Evolutionary conservation across 2,888 invertebrate genomes (phyloP).

Genomic region (Ectemnius lituratus): DNA sequence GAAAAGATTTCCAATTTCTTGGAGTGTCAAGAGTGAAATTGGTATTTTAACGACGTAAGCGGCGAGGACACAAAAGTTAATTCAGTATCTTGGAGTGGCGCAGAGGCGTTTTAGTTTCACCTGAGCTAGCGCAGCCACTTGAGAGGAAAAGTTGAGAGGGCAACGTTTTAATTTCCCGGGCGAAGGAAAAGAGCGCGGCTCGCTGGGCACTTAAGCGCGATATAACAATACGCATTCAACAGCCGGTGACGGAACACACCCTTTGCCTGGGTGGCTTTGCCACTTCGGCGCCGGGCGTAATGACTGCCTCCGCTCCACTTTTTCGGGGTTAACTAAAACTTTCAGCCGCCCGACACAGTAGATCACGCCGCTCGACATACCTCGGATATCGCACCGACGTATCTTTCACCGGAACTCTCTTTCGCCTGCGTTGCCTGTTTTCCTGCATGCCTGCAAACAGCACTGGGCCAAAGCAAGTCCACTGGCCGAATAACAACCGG

Average conservation of each 20-base stretch:
- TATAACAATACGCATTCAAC: conserved; percentile 5
- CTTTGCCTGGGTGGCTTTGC: conserved; percentile 32
- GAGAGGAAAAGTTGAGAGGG: background rate
- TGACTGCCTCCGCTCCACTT: conserved; percentile 21
- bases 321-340: conserved; percentile 62
- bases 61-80: background rate
- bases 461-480: too few relatives aligned
- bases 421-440: background rate
- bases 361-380: conserved; percentile 55
- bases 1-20: background rate
- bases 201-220: conserved; percentile 1
- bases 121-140: background rate
- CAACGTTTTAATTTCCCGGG: conserved; percentile 3
- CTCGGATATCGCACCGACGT: conserved; percentile 62
- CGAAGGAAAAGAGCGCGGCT: background rate
- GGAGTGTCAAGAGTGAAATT: conserved; percentile 11
- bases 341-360: conserved; percentile 46
- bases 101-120: background rate
- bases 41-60: too few relatives aligned
- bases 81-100: background rate
- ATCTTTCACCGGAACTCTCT: background rate
- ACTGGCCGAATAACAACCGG: too few relatives aligned
- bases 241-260: background rate
- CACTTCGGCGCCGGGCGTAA: conserved; percentile 12
- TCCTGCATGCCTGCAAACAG: too few relatives aligned